Evolutionary conservation across 2,888 invertebrate species (phyloP).

Genomic region (Lutraria lutraria): DNA sequence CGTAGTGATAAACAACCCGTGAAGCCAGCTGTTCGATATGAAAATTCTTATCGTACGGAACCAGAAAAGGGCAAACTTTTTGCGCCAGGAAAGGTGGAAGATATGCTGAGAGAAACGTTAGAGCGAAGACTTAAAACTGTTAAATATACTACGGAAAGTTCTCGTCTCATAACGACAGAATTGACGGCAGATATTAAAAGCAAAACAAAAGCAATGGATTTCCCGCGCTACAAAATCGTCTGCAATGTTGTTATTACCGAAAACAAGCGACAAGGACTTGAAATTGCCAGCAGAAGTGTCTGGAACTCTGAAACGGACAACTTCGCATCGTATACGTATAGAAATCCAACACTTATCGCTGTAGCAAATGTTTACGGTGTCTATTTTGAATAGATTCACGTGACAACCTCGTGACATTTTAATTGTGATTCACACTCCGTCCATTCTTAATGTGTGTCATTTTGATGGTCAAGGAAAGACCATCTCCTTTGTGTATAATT

Average conservation of each 20-base stretch:
- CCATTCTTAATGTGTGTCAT: not conserved
- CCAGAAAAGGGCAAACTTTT: conserved; percentile 77
- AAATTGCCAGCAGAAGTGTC: conserved; percentile 80
- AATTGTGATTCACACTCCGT: not conserved
- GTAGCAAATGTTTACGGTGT: conserved; percentile 81
- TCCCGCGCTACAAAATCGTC: conserved; percentile 81
- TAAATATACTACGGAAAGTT: conserved; percentile 74
- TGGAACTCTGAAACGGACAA: conserved; percentile 80
- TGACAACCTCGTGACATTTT: not conserved
- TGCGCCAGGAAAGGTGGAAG: conserved; percentile 73
- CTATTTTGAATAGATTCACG: conserved; percentile 75
- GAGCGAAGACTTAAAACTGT: conserved; percentile 72
- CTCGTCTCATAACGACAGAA: conserved; percentile 74
- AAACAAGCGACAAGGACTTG: conserved; percentile 79
- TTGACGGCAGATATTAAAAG: conserved; percentile 77
- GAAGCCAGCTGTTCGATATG: conserved; percentile 66
- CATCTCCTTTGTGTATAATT: too few species aligned
- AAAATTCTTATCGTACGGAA: conserved; percentile 81
- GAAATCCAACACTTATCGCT: conserved; percentile 77
- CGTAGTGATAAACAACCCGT: conserved; percentile 39
- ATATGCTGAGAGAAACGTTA: conserved; percentile 73
- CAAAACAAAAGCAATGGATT: conserved; percentile 77
- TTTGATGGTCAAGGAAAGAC: too few species aligned
- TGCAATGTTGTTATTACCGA: conserved; percentile 81
- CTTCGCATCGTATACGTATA: conserved; percentile 79